Conservation (phyloP, 1,140 invertebrate genomes). For the Apocrypta bakeri region DNA sequence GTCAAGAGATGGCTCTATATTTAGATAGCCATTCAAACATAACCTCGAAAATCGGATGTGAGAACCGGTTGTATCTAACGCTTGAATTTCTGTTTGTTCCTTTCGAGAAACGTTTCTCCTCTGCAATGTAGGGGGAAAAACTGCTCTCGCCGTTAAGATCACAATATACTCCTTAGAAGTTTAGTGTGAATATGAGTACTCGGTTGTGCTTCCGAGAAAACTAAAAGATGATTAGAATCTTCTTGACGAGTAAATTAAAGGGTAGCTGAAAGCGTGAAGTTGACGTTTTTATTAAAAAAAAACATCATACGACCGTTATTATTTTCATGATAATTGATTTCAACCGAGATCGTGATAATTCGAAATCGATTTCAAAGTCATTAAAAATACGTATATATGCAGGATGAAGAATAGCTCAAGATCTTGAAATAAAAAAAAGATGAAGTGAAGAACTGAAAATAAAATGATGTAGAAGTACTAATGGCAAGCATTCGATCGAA, state of each 20-base stretch:
- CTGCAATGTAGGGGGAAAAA: slow-evolving; percentile 1
- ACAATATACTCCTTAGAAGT: slow-evolving; percentile 9
- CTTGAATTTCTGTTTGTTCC: slow-evolving; percentile 8
- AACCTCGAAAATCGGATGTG: slow-evolving; percentile 31
- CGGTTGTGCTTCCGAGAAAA: not conserved
- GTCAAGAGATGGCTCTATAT: not conserved
- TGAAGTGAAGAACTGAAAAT: not conserved
- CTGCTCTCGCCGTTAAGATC: slow-evolving; percentile 9
- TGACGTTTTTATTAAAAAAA: no score
- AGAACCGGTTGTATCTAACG: slow-evolving; percentile 29
- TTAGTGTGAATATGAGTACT: not conserved
- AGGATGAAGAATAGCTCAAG: not conserved
- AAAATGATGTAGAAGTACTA: not conserved
- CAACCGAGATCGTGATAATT: no score
- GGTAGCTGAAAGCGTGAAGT: no score
- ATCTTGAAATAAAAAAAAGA: no score
- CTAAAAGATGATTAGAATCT: not conserved
- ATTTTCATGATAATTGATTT: no score
- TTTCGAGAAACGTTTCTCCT: not conserved
- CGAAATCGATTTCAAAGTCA: no score
- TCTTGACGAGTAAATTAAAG: no score
- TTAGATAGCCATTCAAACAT: slow-evolving; percentile 25
- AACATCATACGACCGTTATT: no score
- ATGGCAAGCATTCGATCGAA: not conserved
- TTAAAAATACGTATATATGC: no score